phyloP scores from a whole-genome alignment of 2,113 vertebrate genomes.

The Takifugu flavidus region DNA sequence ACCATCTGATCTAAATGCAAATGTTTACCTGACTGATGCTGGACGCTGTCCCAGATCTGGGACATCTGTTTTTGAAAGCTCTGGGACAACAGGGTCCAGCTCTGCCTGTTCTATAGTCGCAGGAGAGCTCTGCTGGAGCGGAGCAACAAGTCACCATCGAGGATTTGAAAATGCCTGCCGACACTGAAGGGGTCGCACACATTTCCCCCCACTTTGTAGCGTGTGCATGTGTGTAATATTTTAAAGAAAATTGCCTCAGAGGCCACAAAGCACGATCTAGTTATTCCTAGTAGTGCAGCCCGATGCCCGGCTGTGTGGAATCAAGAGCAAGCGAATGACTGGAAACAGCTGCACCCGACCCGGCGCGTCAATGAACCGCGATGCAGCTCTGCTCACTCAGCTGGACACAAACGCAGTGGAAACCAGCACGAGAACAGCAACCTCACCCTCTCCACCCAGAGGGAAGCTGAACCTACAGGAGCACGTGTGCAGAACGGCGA shows the following conservation, averaged over 20 bases:
- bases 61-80: too few species aligned
- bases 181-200: conserved; percentile 7
- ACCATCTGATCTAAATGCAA: too few species aligned
- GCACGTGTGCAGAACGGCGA: conserved; percentile 32
- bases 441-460: conserved; percentile 15
- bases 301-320: conserved; percentile 46
- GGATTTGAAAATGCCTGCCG: conserved; percentile 30
- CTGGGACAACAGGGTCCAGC: too few species aligned
- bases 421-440: conserved; percentile 29
- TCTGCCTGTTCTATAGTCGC: conserved; percentile 28
- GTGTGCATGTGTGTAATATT: conserved; percentile 1
- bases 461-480: conserved; percentile 36
- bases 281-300: conserved; percentile 15
- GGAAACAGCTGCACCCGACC: conserved; percentile 44
- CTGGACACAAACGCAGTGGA: conserved; percentile 8
- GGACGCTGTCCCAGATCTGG: too few species aligned
- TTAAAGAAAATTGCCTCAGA: conserved; percentile 1
- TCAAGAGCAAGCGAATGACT: conserved; percentile 46
- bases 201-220: not conserved
- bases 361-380: conserved; percentile 45
- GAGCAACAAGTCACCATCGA: conserved; percentile 11
- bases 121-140: conserved; percentile 36
- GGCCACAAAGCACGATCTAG: conserved; percentile 17
- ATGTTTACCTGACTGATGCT: too few species aligned
- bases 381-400: conserved; percentile 42